Percentiles rank a stretch among this genome's conserved stretches.
These are phyloP conservation scores for Coracopsis vasa DNA, from an alignment of 2,113 vertebrate species.

Conservation along the genomic window DNA sequence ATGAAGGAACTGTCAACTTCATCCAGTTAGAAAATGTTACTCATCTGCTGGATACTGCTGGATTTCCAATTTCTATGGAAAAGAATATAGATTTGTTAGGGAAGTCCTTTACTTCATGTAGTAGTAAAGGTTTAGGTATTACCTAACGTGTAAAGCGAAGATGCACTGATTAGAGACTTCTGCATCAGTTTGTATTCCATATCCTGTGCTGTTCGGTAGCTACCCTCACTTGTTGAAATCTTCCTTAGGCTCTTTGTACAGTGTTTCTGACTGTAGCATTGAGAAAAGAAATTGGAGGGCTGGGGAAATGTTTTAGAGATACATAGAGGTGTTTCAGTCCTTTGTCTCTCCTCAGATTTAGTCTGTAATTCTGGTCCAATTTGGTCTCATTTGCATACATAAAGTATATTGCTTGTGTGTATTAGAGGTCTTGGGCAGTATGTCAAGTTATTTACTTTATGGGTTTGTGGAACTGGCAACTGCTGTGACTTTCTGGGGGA, in stretches of 20 bases:
- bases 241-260: neutral
- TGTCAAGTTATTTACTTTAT: neutral
- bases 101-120: neutral
- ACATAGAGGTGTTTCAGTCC: neutral
- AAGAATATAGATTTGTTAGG: neutral
- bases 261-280: neutral
- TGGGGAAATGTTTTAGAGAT: neutral
- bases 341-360: neutral
- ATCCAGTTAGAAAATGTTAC: neutral
- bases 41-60: neutral
- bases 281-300: neutral
- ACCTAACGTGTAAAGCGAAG: neutral
- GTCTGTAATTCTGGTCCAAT: neutral
- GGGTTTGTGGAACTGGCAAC: neutral
- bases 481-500: neutral
- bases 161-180: neutral
- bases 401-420: neutral
- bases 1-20: neutral
- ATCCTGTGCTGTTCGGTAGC: neutral
- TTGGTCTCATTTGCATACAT: neutral
- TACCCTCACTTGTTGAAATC: neutral
- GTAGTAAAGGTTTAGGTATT: neutral
- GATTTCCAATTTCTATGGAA: neutral
- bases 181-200: neutral
- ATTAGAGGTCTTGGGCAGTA: neutral